phyloP scores from a whole-genome alignment of 2,888 invertebrate species.

The Tricholauxania praeusta region DNA sequence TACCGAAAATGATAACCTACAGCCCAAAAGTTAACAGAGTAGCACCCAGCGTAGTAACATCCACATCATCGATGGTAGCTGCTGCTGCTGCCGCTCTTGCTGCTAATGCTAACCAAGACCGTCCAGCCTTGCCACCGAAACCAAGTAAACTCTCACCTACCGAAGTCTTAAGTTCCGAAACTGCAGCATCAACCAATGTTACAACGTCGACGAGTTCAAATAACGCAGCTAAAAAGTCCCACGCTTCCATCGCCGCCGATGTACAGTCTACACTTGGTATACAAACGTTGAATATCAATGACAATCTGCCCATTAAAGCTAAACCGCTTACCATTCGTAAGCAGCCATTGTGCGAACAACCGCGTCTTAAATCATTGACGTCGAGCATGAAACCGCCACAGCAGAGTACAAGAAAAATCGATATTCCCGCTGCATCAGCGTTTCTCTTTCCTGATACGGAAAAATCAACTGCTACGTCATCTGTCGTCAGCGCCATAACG shows the following conservation, averaged over 20 bases:
- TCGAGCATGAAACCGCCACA: constrained; percentile 40
- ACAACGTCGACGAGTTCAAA: constrained; percentile 30
- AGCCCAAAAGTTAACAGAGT: constrained; percentile 69
- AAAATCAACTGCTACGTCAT: not conserved
- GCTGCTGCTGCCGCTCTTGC: constrained; percentile 45
- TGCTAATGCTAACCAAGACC: constrained; percentile 68
- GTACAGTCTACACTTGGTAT: constrained; percentile 50
- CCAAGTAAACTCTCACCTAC: constrained; percentile 73
- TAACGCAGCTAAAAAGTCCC: constrained; percentile 15
- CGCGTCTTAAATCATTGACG: constrained; percentile 76
- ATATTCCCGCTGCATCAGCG: constrained; percentile 28
- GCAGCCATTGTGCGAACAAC: constrained; percentile 84
- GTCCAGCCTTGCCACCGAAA: constrained; percentile 87
- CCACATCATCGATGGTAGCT: constrained; percentile 39
- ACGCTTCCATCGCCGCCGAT: constrained; percentile 24
- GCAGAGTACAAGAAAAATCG: constrained; percentile 46
- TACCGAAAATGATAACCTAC: constrained; percentile 67
- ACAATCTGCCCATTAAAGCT: constrained; percentile 78
- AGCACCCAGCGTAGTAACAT: constrained; percentile 63
- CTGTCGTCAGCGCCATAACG: constrained; percentile 30
- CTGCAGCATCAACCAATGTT: constrained; percentile 19
- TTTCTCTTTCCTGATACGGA: constrained; percentile 34
- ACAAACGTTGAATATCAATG: constrained; percentile 65
- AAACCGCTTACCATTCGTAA: constrained; percentile 87
- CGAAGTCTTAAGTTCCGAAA: constrained; percentile 47